A percentile compares a stretch with the other conserved stretches of the same genome.
Evolutionary conservation across 2,888 invertebrate genomes (phyloP).

Genomic region (Hemaris fuciformis): DNA sequence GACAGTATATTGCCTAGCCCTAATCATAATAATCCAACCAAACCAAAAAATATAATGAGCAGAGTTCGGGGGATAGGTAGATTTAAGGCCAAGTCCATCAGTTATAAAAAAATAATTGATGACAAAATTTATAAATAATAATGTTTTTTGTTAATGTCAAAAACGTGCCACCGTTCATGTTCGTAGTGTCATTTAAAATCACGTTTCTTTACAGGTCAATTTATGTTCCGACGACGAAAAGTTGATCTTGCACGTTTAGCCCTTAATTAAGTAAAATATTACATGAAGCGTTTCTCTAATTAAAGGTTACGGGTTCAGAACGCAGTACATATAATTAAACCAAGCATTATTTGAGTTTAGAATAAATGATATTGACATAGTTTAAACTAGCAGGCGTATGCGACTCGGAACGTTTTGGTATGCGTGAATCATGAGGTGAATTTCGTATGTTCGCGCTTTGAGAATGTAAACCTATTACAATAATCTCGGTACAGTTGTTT

Average conservation of each 20-base stretch:
- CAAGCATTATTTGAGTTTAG: background rate
- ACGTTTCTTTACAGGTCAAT: background rate
- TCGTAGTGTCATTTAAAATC: background rate
- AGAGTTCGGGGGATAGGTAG: no score
- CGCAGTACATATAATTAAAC: background rate
- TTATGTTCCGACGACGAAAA: background rate
- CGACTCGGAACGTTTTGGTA: background rate
- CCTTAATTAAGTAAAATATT: background rate
- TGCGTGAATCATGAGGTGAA: background rate
- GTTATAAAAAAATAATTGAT: no score
- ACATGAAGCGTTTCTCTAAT: background rate
- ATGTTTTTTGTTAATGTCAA: background rate
- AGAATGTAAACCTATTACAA: background rate
- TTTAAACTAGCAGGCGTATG: background rate
- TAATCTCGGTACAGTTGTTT: background rate
- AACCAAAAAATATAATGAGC: no score
- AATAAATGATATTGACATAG: slow-evolving; percentile 3
- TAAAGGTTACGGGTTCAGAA: background rate
- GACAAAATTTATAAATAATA: background rate
- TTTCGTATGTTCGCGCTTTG: background rate
- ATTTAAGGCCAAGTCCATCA: no score
- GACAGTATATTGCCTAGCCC: no score
- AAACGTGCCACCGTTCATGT: background rate
- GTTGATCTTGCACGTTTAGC: background rate
- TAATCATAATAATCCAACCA: no score